Base-by-base conservation (phyloP, 1,140 invertebrate species). In the Harpegnathos saltator region DNA sequence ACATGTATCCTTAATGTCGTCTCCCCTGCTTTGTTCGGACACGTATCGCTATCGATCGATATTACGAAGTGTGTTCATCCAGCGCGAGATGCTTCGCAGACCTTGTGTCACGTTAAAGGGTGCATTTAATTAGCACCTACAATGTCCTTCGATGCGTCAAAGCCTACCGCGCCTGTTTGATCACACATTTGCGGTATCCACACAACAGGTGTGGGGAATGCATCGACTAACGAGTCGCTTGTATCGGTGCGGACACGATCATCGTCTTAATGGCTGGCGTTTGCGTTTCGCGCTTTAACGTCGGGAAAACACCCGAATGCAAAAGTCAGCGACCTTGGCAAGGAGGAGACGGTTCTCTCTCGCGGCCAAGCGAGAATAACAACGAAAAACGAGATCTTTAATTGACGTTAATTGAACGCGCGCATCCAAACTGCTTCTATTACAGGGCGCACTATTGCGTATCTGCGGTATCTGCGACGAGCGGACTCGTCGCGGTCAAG, bases 81-180 rank as follows among this genome's bases (percentile, higher is more conserved):
- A 83, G 71, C 69, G 29, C 62, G 80, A 74, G 86, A 83, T 71
- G 72, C 19, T 63, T 56, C 62, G 59, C 65, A 44, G 83, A 58
- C 81, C 78, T 90, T 85, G 82, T 69, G 22, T 63, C 81, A 63
- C 83, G 80, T 91, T 89, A 90, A 91, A 90, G 90, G 84, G 68
- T 87, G 81, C 84, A 88, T 89, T 91, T 91, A 90, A 91, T 91
- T 91, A 90, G 85, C 89, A 85, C 84, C 85, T 87, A 89, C 80
- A 80, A 82, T 50, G 78, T 75, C 88, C 80, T 85, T 83, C 82
- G 74, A 63, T 82, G 81, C 69, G 56, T 72, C 83, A 82, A 52
- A 85, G 83, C 72, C 48, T 85, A 62, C 58, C 74, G 33, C n/a
- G 24, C 26, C 33, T 52, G 77, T 75, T 82, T 77, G 73, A 82